Evolutionary conservation across 2,797 vertebrate species (phyloP).

Genomic region (Ptychobarbus kaznakovi): DNA sequence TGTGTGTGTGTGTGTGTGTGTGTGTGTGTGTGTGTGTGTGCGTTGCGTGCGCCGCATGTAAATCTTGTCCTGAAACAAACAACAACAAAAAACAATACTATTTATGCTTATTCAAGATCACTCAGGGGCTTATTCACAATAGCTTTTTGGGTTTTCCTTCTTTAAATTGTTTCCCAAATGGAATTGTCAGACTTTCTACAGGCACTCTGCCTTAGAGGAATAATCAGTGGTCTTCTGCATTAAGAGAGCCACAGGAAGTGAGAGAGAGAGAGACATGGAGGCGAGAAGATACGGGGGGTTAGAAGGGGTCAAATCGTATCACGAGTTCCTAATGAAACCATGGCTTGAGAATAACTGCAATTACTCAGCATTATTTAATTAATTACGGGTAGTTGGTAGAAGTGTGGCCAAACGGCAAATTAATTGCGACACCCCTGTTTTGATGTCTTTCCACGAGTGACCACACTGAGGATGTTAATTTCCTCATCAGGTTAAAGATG

Average conservation of each 20-base stretch:
- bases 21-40: not conserved
- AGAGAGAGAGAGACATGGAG: not conserved
- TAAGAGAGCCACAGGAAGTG: slow-evolving; percentile 44
- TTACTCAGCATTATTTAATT: slow-evolving; percentile 81
- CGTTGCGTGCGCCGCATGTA: slow-evolving; percentile 32
- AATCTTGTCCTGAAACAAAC: not conserved
- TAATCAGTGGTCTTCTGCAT: not conserved
- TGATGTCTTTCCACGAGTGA: slow-evolving; percentile 73
- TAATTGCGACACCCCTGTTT: slow-evolving; percentile 68
- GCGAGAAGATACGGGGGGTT: slow-evolving; percentile 56
- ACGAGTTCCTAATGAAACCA: slow-evolving; percentile 79
- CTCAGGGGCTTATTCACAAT: slow-evolving; percentile 47
- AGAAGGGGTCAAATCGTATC: slow-evolving; percentile 78
- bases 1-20: not conserved
- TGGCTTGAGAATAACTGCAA: slow-evolving; percentile 76
- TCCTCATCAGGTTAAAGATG: slow-evolving; percentile 75
- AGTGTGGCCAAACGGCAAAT: slow-evolving; percentile 78
- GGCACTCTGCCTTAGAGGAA: slow-evolving; percentile 25
- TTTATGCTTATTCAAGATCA: slow-evolving; percentile 66
- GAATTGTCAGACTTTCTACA: slow-evolving; percentile 47
- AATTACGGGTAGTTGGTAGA: slow-evolving; percentile 78
- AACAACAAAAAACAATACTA: slow-evolving; percentile 37
- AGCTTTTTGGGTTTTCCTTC: slow-evolving; percentile 48
- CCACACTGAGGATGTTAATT: slow-evolving; percentile 75
- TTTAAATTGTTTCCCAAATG: slow-evolving; percentile 64